phyloP scores from a whole-genome alignment of 2,797 vertebrate species.

The Microchirus variegatus region DNA sequence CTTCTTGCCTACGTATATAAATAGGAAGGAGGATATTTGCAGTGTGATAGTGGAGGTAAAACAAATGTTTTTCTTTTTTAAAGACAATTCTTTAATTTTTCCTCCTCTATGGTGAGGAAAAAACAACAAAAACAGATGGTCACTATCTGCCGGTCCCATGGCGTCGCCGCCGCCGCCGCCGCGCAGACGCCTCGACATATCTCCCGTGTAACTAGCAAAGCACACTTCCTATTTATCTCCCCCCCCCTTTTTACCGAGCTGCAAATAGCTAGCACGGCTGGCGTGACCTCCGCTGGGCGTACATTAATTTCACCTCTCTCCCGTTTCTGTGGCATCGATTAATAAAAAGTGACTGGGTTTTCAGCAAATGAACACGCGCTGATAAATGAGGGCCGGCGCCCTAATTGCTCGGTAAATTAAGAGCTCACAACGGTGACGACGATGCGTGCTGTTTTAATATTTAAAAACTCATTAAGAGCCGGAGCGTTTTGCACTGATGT shows the following conservation, averaged over 20 bases:
- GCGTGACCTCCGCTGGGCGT: constrained; percentile 90
- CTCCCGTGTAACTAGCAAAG: constrained; percentile 80
- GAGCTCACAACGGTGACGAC: constrained; percentile 94
- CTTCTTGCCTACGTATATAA: constrained; percentile 16
- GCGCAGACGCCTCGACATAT: constrained; percentile 79
- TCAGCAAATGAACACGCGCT: constrained; percentile 92
- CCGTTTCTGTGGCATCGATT: constrained; percentile 92
- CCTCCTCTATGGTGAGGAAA: constrained; percentile 9
- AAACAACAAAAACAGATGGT: constrained; percentile 80
- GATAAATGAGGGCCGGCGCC: constrained; percentile 96
- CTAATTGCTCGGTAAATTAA: constrained; percentile 99
- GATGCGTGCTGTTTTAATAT: constrained; percentile 96
- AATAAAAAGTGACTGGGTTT: constrained; percentile 98
- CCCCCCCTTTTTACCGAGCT: constrained; percentile 70
- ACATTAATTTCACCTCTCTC: constrained; percentile 95
- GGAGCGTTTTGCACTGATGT: constrained; percentile 85
- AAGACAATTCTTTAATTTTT: constrained; percentile 71
- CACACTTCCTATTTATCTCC: constrained; percentile 90
- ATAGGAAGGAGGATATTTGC: constrained; percentile 11
- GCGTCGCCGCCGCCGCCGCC: constrained; percentile 24
- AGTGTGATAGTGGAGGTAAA: constrained; percentile 7
- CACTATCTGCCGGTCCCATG: constrained; percentile 66
- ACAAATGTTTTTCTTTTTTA: constrained; percentile 66
- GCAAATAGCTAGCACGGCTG: constrained; percentile 79
- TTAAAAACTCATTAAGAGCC: constrained; percentile 98